Conservation (phyloP, 1,140 invertebrate genomes). For the Aphelenchoides fujianensis region DNA sequence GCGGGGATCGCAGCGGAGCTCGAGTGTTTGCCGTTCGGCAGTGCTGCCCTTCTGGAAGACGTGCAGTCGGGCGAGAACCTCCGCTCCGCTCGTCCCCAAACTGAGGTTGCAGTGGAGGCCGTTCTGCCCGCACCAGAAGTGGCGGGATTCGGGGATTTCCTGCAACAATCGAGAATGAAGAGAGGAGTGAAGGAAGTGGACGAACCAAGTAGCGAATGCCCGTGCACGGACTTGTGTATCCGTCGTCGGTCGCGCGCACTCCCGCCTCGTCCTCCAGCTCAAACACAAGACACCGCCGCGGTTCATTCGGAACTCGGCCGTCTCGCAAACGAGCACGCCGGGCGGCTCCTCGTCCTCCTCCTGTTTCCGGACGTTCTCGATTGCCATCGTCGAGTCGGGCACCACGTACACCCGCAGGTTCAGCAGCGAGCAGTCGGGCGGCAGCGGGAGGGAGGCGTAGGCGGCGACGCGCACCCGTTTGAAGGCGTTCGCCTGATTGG, state of each 20-base stretch:
- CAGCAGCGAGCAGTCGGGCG: conserved; percentile 3
- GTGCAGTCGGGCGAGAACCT: not conserved
- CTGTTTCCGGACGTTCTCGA: conserved; percentile 56
- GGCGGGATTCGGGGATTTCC: conserved; percentile 55
- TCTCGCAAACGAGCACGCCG: conserved; percentile 45
- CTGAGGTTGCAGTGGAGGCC: conserved; percentile 51
- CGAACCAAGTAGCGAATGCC: conserved; percentile 41
- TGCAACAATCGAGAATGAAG: conserved; percentile 9
- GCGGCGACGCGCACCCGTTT: conserved; percentile 53
- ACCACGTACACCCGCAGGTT: conserved; percentile 55
- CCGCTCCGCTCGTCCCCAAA: conserved; percentile 14
- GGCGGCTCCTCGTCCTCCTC: conserved; percentile 41
- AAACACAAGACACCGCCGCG: conserved; percentile 52
- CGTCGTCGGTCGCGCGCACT: conserved; percentile 28
- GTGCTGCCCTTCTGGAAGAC: conserved; percentile 57
- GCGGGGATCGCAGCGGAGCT: conserved; percentile 10
- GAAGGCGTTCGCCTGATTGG: conserved; percentile 24
- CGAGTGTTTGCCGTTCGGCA: conserved; percentile 47
- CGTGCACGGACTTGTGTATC: conserved; percentile 29
- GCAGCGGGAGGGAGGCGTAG: conserved; percentile 28
- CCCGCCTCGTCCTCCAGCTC: conserved; percentile 57
- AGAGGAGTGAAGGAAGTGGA: conserved; percentile 26
- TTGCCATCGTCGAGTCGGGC: conserved; percentile 51
- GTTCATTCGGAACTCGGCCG: conserved; percentile 47
- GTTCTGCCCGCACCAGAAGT: conserved; percentile 58